A percentile compares a stretch with the other conserved stretches of the same genome.
These are phyloP conservation scores for Eulithis prunata DNA, from an alignment of 2,888 invertebrate genomes.

Conservation along the genomic window DNA sequence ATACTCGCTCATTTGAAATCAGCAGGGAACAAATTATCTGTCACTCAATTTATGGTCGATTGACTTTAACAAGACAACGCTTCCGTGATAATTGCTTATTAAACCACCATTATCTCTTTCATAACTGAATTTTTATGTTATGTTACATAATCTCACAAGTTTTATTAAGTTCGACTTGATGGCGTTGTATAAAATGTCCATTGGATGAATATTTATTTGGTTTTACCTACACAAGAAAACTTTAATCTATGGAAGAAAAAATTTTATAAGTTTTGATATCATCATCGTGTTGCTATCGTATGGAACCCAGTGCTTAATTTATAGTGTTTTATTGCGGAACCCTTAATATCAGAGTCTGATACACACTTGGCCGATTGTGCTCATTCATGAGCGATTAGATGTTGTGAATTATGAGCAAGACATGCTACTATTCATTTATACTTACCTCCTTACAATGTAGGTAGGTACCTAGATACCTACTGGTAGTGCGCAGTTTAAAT, in stretches of 20 bases:
- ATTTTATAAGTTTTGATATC: too few relatives aligned
- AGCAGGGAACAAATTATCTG: constrained; percentile 57
- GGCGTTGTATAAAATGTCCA: too few relatives aligned
- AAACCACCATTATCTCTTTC: background rate
- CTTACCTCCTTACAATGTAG: background rate
- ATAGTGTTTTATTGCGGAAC: background rate
- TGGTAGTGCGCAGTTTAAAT: constrained; percentile 1
- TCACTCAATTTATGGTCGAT: constrained; percentile 44
- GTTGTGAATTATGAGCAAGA: constrained; percentile 1
- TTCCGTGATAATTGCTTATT: background rate
- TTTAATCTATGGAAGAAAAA: too few relatives aligned
- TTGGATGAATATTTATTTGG: too few relatives aligned
- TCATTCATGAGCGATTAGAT: background rate
- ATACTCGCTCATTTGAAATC: constrained; percentile 52
- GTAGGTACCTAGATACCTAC: too few relatives aligned
- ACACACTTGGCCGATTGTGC: background rate
- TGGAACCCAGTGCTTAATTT: background rate
- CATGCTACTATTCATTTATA: background rate
- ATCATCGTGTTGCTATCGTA: too few relatives aligned
- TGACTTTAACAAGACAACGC: constrained; percentile 8
- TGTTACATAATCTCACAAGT: too few relatives aligned
- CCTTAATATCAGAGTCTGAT: background rate
- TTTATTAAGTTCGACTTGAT: too few relatives aligned
- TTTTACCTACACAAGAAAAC: too few relatives aligned
- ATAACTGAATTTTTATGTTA: too few relatives aligned